Conservation (phyloP, 2,797 vertebrate genomes). For the Coregonus suidteri region DNA sequence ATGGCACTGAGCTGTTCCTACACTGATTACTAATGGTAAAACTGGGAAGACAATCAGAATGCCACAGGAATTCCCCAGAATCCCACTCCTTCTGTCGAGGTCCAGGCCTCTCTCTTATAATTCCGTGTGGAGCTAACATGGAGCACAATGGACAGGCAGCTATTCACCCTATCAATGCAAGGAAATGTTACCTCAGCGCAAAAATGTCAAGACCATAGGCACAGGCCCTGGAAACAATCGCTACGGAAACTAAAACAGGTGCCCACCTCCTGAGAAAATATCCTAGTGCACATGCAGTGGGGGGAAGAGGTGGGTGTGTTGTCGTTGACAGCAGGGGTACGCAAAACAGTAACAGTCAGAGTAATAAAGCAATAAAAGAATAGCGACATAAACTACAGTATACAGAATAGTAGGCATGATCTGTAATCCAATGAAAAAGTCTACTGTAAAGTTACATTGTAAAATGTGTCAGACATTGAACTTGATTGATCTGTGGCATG, state of each 20-base stretch:
- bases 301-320: conserved; percentile 38
- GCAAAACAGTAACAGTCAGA: conserved; percentile 13
- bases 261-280: conserved; percentile 71
- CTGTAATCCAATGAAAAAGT: background rate
- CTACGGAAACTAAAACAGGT: conserved; percentile 66
- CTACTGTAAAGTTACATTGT: background rate
- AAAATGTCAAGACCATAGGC: conserved; percentile 55
- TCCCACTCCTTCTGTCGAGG: conserved; percentile 30
- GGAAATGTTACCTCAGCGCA: conserved; percentile 69
- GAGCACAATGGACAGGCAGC: conserved; percentile 67
- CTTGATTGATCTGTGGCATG: background rate
- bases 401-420: background rate
- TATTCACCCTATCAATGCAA: conserved; percentile 71
- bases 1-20: conserved; percentile 24
- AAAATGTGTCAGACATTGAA: background rate
- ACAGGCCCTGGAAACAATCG: conserved; percentile 62
- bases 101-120: conserved; percentile 18
- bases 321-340: conserved; percentile 24
- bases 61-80: conserved; percentile 69
- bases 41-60: conserved; percentile 63
- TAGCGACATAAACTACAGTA: conserved; percentile 14
- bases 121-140: conserved; percentile 56
- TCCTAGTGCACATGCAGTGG: conserved; percentile 36
- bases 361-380: conserved; percentile 49
- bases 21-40: conserved; percentile 21